Percentiles rank a stretch among this genome's conserved stretches.
These are phyloP conservation scores for Drosophila kokeensis DNA, from an alignment of 2,888 invertebrate genomes.

Conservation along the genomic window DNA sequence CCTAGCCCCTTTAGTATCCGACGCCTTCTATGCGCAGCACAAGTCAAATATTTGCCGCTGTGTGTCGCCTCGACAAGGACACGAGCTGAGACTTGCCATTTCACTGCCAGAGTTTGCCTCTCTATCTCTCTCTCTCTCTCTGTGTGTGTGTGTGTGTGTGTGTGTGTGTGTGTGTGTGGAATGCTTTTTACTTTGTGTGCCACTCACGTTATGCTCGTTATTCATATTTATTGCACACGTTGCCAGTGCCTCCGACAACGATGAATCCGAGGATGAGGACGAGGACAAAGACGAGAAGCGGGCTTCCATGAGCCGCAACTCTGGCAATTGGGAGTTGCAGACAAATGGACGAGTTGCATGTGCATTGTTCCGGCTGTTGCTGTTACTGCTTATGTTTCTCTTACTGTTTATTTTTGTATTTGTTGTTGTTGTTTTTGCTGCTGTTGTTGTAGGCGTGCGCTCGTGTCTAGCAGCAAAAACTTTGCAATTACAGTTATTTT, in stretches of 20 bases:
- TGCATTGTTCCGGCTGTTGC: constrained; percentile 59
- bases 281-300: constrained; percentile 12
- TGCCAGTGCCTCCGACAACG: constrained; percentile 52
- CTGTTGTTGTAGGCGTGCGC: constrained; percentile 58
- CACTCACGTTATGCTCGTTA: constrained; percentile 81
- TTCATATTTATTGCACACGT: constrained; percentile 82
- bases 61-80: constrained; percentile 60
- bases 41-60: constrained; percentile 70
- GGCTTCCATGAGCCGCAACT: constrained; percentile 29
- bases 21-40: constrained; percentile 20
- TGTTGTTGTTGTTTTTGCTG: constrained; percentile 10
- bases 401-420: constrained; percentile 40
- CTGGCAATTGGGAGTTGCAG: constrained; percentile 48
- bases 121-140: neutral
- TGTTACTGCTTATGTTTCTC: constrained; percentile 12
- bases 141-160: neutral
- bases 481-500: constrained; percentile 81
- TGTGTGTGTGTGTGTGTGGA: constrained; percentile 4
- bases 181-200: constrained; percentile 74
- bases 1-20: constrained; percentile 9
- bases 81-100: constrained; percentile 48
- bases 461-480: constrained; percentile 74
- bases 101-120: constrained; percentile 52
- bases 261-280: constrained; percentile 8
- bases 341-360: constrained; percentile 71